Evolutionary conservation across 1,140 invertebrate genomes (phyloP).

Genomic region (Eupeodes corollae): DNA sequence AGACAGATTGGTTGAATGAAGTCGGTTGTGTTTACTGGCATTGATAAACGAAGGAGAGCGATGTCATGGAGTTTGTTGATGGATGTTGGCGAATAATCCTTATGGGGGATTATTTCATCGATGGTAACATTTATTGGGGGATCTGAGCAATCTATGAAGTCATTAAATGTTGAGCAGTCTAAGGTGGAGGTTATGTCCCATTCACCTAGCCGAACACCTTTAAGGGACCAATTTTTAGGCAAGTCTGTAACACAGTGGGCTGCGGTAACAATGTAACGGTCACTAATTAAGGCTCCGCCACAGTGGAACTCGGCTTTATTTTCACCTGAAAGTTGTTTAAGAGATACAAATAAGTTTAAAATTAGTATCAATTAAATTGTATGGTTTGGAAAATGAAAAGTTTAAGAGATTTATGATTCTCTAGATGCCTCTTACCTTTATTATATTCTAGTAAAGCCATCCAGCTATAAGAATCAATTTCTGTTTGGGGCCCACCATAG

Average conservation of each 20-base stretch:
- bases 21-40: slow-evolving; percentile 43
- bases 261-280: slow-evolving; percentile 51
- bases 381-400: neutral
- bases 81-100: slow-evolving; percentile 44
- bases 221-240: slow-evolving; percentile 18
- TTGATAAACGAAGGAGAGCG: slow-evolving; percentile 48
- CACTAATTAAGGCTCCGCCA: slow-evolving; percentile 56
- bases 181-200: slow-evolving; percentile 43
- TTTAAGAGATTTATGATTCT: neutral
- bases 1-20: slow-evolving; percentile 62
- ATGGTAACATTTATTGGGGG: slow-evolving; percentile 43
- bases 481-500: slow-evolving; percentile 46
- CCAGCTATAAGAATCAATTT: slow-evolving; percentile 56
- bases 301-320: slow-evolving; percentile 41
- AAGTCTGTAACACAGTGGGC: slow-evolving; percentile 62
- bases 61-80: slow-evolving; percentile 52
- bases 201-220: slow-evolving; percentile 49
- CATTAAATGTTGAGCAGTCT: slow-evolving; percentile 43
- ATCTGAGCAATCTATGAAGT: slow-evolving; percentile 36
- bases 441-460: slow-evolving; percentile 45
- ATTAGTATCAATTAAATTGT: neutral
- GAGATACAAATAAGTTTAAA: neutral
- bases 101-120: slow-evolving; percentile 47
- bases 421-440: slow-evolving; percentile 17
- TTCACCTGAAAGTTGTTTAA: slow-evolving; percentile 9